Base-by-base conservation (phyloP, 1,140 invertebrate genomes). In the Orius laevigatus region DNA sequence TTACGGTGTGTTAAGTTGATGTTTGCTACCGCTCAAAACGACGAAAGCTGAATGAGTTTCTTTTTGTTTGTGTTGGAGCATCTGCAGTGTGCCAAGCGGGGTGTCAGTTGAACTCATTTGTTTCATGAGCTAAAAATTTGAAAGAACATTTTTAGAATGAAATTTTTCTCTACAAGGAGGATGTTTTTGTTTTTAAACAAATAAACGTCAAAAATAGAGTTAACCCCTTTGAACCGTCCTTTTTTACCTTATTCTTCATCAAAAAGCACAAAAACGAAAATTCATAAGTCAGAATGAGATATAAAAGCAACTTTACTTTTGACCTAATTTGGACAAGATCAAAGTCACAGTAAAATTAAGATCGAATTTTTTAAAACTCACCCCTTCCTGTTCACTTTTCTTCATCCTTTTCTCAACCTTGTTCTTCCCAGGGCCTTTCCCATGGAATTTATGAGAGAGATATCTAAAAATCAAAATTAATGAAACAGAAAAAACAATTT, bases 91-190 rank as follows among this genome's bases (percentile, higher is more conserved):
- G 56, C 87, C 84, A 12, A 98, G 69, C 5, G 95, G 94, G 1
- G 94, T 98, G 63, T 99, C 95, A 4, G 89, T 95, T 6, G 92
- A 96, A 58, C 89, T 96, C 93, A 98, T 98, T 60, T 92, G 84
- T 62, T 93, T 93, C 87, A 98, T 92, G 53, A 96, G 64, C 74
- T 89, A 63, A 14, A 70, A 67, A 25, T 25, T 25, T 25, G 3
- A 16, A 45, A 40, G 6, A 11, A 11, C 33, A n/a, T n/a, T n/a
- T n/a, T n/a, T n/a, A n/a, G n/a, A n/a, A n/a, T n/a, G n/a, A n/a
- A n/a, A n/a, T n/a, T n/a, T n/a, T n/a, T n/a, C n/a, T n/a, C n/a
- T n/a, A n/a, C n/a, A n/a, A n/a, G n/a, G n/a, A n/a, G n/a, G n/a
- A n/a, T n/a, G n/a, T n/a, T n/a, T n/a, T n/a, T n/a, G n/a, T n/a